These are phyloP conservation scores for Ailuropoda melanoleuca DNA, from an alignment of 2,113 vertebrate species.

Conservation along the genomic window DNA sequence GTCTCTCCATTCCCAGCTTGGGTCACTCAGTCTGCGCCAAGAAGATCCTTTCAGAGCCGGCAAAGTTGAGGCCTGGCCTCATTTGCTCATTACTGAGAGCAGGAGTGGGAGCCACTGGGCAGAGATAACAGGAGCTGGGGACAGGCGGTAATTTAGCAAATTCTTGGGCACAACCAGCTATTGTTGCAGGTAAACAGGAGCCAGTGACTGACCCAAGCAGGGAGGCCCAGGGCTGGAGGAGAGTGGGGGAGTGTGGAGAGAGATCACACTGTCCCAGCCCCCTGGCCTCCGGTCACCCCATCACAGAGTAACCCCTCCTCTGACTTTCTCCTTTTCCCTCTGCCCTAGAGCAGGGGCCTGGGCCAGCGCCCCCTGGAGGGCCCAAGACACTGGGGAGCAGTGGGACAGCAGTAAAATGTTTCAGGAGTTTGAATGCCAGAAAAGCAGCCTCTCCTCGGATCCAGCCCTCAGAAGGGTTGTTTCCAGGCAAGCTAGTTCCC, in stretches of 20 bases:
- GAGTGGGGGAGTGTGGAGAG: constrained; percentile 46
- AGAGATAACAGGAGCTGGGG: constrained; percentile 83
- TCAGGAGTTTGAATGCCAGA: constrained; percentile 57
- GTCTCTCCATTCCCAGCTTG: constrained; percentile 85
- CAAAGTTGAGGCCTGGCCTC: constrained; percentile 85
- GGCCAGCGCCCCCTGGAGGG: constrained; percentile 73
- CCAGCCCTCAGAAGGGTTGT: neutral
- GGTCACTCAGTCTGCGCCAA: constrained; percentile 86
- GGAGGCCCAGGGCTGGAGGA: constrained; percentile 61
- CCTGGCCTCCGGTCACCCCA: constrained; percentile 50
- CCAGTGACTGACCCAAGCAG: constrained; percentile 55
- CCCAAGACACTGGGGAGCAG: constrained; percentile 41
- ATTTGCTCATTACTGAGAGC: constrained; percentile 85
- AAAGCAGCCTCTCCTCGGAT: constrained; percentile 26
- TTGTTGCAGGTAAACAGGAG: constrained; percentile 86
- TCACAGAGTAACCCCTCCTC: constrained; percentile 13
- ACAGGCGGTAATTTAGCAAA: constrained; percentile 84
- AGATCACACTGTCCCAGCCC: constrained; percentile 50
- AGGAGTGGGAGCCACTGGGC: constrained; percentile 83
- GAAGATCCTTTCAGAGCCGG: constrained; percentile 86
- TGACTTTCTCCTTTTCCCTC: constrained; percentile 40
- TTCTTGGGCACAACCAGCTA: constrained; percentile 86
- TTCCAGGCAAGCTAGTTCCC: constrained; percentile 37
- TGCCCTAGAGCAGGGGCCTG: constrained; percentile 72
- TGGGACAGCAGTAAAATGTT: constrained; percentile 57